Evolutionary conservation across 2,113 vertebrate genomes (phyloP).

Genomic region (Cottus gobio): DNA sequence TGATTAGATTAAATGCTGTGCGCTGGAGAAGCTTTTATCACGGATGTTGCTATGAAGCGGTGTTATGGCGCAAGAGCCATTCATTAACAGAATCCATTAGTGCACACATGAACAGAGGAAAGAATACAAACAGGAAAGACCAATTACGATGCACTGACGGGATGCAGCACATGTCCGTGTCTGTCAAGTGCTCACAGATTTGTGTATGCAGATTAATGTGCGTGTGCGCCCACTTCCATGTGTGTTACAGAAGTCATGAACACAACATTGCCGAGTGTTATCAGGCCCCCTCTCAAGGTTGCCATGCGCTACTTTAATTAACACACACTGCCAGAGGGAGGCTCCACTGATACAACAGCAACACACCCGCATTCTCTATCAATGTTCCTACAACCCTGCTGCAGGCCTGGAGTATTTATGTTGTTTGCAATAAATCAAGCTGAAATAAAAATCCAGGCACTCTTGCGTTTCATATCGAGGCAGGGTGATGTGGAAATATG

Average conservation of each 20-base stretch:
- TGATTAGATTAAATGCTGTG: slow-evolving; percentile 55
- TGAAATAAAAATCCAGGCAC: slow-evolving; percentile 17
- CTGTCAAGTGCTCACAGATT: slow-evolving; percentile 32
- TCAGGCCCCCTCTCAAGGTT: slow-evolving; percentile 62
- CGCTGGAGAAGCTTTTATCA: slow-evolving; percentile 47
- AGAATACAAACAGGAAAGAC: slow-evolving; percentile 56
- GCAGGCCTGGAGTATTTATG: slow-evolving; percentile 32
- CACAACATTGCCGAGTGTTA: slow-evolving; percentile 46
- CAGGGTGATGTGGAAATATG: slow-evolving; percentile 8
- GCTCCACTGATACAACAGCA: slow-evolving; percentile 56
- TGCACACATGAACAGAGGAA: slow-evolving; percentile 44
- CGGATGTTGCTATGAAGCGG: slow-evolving; percentile 37
- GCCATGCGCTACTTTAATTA: slow-evolving; percentile 62
- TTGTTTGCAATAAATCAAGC: slow-evolving; percentile 58
- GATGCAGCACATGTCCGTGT: slow-evolving; percentile 28
- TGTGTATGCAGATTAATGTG: slow-evolving; percentile 29
- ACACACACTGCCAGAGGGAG: slow-evolving; percentile 64
- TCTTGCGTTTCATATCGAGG: slow-evolving; percentile 18
- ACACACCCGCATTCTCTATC: slow-evolving; percentile 51
- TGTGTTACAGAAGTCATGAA: slow-evolving; percentile 54
- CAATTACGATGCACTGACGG: slow-evolving; percentile 51
- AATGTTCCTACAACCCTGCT: slow-evolving; percentile 43
- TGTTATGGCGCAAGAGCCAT: slow-evolving; percentile 45
- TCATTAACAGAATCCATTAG: slow-evolving; percentile 73
- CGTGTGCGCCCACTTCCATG: slow-evolving; percentile 10